Conservation (phyloP, 2,797 vertebrate genomes). For the Gila robusta region DNA sequence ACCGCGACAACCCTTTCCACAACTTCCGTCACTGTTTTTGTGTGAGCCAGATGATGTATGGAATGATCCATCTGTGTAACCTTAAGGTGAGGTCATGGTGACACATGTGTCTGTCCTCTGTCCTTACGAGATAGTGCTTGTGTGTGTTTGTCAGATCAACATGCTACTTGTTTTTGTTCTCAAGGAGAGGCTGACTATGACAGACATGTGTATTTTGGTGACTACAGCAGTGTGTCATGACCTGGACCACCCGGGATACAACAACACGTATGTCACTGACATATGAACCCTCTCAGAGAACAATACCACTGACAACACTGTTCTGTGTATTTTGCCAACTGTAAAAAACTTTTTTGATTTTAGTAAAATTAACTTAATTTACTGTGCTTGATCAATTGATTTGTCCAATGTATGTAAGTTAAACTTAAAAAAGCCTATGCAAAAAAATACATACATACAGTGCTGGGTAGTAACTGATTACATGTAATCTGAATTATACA, state of each 20-base stretch:
- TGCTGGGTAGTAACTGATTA: too few species aligned
- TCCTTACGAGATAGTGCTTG: neutral
- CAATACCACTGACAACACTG: neutral
- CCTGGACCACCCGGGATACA: slow-evolving; percentile 92
- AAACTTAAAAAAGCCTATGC: too few species aligned
- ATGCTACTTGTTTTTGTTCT: slow-evolving; percentile 21
- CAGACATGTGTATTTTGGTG: slow-evolving; percentile 88
- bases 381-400: neutral
- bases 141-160: slow-evolving; percentile 17
- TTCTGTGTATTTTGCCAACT: neutral
- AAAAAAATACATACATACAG: too few species aligned
- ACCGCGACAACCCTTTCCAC: slow-evolving; percentile 93
- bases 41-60: slow-evolving; percentile 96
- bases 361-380: neutral
- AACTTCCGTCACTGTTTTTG: slow-evolving; percentile 97
- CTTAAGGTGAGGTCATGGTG: slow-evolving; percentile 78
- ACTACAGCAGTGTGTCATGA: slow-evolving; percentile 92
- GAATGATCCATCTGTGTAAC: slow-evolving; percentile 88
- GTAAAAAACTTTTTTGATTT: neutral
- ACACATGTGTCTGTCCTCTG: neutral
- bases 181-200: slow-evolving; percentile 83
- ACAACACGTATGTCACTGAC: slow-evolving; percentile 82
- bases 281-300: too few species aligned
- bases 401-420: neutral
- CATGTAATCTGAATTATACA: too few species aligned